Conservation (phyloP, 30 jellyfish, hydroid and myxozoan species). For the Sanderia malayensis region DNA sequence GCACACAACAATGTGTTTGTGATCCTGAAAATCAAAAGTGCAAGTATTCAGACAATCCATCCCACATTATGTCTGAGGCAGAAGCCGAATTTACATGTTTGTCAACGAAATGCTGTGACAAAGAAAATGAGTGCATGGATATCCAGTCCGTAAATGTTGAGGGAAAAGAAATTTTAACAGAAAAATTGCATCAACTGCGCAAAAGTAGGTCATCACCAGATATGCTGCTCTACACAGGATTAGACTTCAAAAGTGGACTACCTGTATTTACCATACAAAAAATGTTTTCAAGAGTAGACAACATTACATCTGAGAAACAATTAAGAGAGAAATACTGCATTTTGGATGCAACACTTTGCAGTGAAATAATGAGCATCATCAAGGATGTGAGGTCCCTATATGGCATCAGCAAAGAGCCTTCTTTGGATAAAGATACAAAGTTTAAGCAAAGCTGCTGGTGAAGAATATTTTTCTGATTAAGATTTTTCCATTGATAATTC, state of each 20-base stretch:
- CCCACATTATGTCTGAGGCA: not conserved
- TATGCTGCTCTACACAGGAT: not conserved
- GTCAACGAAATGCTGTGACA: not conserved
- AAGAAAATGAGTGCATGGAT: not conserved
- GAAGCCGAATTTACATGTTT: not conserved
- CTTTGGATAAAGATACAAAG: not conserved
- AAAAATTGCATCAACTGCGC: conserved; percentile 2
- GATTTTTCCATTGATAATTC: conserved; percentile 23
- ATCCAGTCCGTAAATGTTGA: conserved; percentile 1
- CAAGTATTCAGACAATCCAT: not conserved
- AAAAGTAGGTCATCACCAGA: conserved; percentile 1
- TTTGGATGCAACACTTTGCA: not conserved
- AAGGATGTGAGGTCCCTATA: not conserved
- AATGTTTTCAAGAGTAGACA: not conserved
- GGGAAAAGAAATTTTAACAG: conserved; percentile 4
- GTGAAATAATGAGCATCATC: not conserved
- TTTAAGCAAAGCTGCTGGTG: conserved; percentile 10
- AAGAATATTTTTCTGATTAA: conserved; percentile 23
- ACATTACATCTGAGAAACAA: not conserved
- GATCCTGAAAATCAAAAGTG: no score
- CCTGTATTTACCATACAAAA: not conserved
- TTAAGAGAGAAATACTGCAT: not conserved
- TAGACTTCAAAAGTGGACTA: not conserved
- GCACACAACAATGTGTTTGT: not conserved
- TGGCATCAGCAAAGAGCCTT: not conserved